These are phyloP conservation scores for Spinibarbus caldwelli DNA, from an alignment of 2,797 vertebrate species.

Conservation along the genomic window DNA sequence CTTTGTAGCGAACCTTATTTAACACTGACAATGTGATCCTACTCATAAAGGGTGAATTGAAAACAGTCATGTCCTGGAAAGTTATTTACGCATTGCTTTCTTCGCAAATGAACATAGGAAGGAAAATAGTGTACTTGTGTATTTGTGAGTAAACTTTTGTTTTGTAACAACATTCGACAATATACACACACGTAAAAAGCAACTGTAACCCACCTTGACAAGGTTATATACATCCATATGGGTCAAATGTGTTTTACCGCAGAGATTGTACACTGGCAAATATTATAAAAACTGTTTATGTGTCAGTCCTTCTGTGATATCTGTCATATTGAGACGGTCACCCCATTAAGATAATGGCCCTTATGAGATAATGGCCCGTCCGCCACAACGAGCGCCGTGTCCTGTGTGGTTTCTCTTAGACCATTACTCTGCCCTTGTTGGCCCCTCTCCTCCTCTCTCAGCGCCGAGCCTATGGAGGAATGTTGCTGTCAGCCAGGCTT, in stretches of 20 bases:
- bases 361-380: constrained; percentile 50
- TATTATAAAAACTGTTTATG: constrained; percentile 55
- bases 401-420: constrained; percentile 52
- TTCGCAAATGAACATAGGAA: constrained; percentile 21
- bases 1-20: constrained; percentile 92
- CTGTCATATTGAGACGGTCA: constrained; percentile 48
- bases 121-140: constrained; percentile 26
- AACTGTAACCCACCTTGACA: constrained; percentile 46
- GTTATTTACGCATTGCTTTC: constrained; percentile 49
- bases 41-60: constrained; percentile 63
- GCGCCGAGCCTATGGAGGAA: constrained; percentile 58
- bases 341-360: constrained; percentile 51
- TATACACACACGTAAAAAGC: constrained; percentile 26
- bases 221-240: constrained; percentile 34
- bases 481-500: constrained; percentile 67
- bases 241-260: constrained; percentile 38
- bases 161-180: constrained; percentile 23
- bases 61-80: constrained; percentile 50
- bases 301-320: constrained; percentile 45
- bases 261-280: constrained; percentile 47
- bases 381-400: constrained; percentile 13
- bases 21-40: constrained; percentile 82
- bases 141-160: constrained; percentile 34
- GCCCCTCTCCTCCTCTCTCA: constrained; percentile 40
- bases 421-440: constrained; percentile 58